Evolutionary conservation across 2,113 vertebrate species (phyloP), one percentile per base, ranked within the genome.

Genomic region (Oncorhynchus nerka): DNA sequence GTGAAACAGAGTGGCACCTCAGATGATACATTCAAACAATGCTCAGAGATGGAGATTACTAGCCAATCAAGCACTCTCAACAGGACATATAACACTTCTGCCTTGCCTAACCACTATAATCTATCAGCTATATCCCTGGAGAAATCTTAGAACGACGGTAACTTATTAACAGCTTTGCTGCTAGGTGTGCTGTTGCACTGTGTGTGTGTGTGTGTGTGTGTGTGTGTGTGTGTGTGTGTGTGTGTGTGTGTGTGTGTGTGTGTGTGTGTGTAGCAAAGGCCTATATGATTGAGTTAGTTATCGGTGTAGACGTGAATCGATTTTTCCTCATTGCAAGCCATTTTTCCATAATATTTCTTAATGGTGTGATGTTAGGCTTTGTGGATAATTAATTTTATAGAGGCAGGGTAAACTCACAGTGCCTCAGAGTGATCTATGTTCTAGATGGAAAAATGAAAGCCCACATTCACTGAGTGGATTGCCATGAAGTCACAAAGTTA

Each of bases 11-110:
- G n/a, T 71, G 69, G 66, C 13, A 4, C 67, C 79, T 51, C 28
- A 78, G 55, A 71, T 85, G 85, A 90, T 81, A 81, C 85, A 89
- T 90, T 9, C 2, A 85, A 87, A 79, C 79, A 70, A 73, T 30
- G 67, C 62, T 87, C 30, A n/a, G 66, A 83, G 80, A 82, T 77
- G 59, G 80, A 84, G 80, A 84, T 76, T 62, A 73, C 16, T 79
- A 48, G 64, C 75, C 76, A 82, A 83, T 90, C 83, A 83, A 75
- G 66, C 65, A 51, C 20, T 24, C 51, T 1, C 61, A 49, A 72
- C 57, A 69, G 64, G n/a, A 62, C 39, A 70, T 24, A 16, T 68
- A 81, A 80, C 77, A 79, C 70, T 49, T 68, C 24, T 74, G 80
- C 68, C 75, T 59, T 70, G 49, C 74, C 69, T 15, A 28, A 64